Percentiles rank a stretch among this genome's conserved stretches.
Evolutionary conservation across 2,888 invertebrate genomes (phyloP).

Genomic region (Minunthozetes semirufus): DNA sequence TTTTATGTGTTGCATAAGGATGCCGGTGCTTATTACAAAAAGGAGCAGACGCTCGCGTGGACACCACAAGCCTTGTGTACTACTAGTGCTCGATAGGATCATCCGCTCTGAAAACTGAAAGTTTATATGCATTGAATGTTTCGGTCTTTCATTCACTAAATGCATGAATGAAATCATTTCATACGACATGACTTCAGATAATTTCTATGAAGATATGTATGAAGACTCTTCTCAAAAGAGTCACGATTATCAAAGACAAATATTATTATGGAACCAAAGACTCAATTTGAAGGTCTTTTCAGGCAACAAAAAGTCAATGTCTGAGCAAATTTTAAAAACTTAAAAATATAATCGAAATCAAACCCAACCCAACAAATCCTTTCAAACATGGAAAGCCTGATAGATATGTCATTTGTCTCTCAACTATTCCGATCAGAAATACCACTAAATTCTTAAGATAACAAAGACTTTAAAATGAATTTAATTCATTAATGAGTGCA

Average conservation of each 20-base stretch:
- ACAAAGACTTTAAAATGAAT: no score
- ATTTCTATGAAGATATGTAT: not conserved
- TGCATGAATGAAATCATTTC: constrained; percentile 29
- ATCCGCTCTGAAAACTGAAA: constrained; percentile 9
- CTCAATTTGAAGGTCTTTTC: no score
- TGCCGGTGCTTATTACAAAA: not conserved
- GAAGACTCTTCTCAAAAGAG: not conserved
- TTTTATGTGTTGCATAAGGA: not conserved
- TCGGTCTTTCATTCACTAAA: constrained; percentile 3
- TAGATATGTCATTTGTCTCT: no score
- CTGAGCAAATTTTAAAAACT: no score
- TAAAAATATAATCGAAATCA: no score
- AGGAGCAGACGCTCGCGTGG: constrained; percentile 20
- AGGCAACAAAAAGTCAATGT: no score
- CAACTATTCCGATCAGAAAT: no score
- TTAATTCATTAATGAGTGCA: no score
- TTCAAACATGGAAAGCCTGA: no score
- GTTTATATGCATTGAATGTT: constrained; percentile 5
- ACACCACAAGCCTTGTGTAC: constrained; percentile 12
- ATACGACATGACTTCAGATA: constrained; percentile 20
- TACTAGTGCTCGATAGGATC: constrained; percentile 13
- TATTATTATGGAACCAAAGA: not conserved
- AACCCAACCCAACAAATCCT: no score
- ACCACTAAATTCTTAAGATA: no score
- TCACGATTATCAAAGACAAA: not conserved